Evolutionary conservation across 2,888 invertebrate species (phyloP).

Genomic region (Crossocerus cetratus): DNA sequence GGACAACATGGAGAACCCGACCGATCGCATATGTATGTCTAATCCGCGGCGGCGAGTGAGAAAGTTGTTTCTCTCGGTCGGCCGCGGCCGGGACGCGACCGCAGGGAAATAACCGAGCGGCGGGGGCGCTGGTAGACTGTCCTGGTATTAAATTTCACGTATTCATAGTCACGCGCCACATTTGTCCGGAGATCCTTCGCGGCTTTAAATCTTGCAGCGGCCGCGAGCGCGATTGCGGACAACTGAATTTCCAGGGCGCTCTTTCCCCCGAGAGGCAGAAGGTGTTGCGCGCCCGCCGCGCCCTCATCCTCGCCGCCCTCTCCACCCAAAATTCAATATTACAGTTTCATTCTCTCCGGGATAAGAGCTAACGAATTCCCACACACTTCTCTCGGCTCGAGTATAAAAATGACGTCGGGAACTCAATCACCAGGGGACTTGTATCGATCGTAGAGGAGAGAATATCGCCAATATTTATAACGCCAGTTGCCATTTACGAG

Average conservation of each 20-base stretch:
- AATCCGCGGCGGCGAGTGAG: too few relatives aligned
- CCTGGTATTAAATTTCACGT: conserved; percentile 9
- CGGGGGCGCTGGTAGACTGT: not conserved
- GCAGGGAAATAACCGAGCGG: not conserved
- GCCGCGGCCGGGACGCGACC: not conserved
- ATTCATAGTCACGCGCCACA: conserved; percentile 16
- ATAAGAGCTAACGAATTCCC: too few relatives aligned
- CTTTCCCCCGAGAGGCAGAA: not conserved
- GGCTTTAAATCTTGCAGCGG: conserved; percentile 7
- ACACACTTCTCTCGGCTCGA: too few relatives aligned
- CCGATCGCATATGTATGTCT: too few relatives aligned
- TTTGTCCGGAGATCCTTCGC: conserved; percentile 26
- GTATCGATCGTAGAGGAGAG: too few relatives aligned
- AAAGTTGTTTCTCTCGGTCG: too few relatives aligned
- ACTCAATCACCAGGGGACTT: too few relatives aligned
- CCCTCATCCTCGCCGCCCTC: too few relatives aligned
- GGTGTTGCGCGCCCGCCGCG: not conserved
- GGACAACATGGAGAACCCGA: too few relatives aligned
- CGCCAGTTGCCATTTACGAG: too few relatives aligned
- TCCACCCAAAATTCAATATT: conserved; percentile 47
- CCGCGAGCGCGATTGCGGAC: conserved; percentile 36
- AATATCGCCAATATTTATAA: too few relatives aligned
- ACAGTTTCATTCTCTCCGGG: not conserved
- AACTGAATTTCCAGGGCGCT: conserved; percentile 29
- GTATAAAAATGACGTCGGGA: too few relatives aligned